Evolutionary conservation across 2,113 vertebrate genomes (phyloP).

Genomic region (Neolamprologus sp.): DNA sequence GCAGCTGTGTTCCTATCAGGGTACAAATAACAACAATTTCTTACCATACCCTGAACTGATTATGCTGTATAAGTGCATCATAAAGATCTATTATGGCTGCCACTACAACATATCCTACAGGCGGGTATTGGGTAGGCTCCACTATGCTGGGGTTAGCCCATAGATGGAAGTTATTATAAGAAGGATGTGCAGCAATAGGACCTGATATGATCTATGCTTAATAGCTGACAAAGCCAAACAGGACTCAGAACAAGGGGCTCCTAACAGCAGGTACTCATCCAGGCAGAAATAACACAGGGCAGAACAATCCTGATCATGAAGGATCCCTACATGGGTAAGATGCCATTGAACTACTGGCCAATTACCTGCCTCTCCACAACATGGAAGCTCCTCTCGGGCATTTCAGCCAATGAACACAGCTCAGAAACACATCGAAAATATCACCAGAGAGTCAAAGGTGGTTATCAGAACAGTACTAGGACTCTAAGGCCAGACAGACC

Average conservation of each 20-base stretch:
- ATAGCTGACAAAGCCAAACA: not conserved
- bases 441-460: not conserved
- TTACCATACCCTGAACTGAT: not conserved
- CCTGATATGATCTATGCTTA: not conserved
- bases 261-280: not conserved
- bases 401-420: not conserved
- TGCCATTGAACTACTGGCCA: not conserved
- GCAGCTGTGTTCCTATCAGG: not conserved
- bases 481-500: not conserved
- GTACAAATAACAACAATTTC: not conserved
- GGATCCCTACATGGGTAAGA: not conserved
- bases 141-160: not conserved
- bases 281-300: not conserved
- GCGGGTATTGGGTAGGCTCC: not conserved
- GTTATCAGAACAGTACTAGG: not conserved
- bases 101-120: not conserved
- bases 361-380: not conserved
- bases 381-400: not conserved
- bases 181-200: not conserved
- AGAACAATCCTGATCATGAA: not conserved
- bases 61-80: not conserved
- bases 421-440: not conserved
- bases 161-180: not conserved
- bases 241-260: not conserved
- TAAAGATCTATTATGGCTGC: not conserved